Evolutionary conservation across 1,140 invertebrate genomes (phyloP), one percentile per base, ranked within the genome.

Genomic region (Phymorhynchus buccinoides): DNA sequence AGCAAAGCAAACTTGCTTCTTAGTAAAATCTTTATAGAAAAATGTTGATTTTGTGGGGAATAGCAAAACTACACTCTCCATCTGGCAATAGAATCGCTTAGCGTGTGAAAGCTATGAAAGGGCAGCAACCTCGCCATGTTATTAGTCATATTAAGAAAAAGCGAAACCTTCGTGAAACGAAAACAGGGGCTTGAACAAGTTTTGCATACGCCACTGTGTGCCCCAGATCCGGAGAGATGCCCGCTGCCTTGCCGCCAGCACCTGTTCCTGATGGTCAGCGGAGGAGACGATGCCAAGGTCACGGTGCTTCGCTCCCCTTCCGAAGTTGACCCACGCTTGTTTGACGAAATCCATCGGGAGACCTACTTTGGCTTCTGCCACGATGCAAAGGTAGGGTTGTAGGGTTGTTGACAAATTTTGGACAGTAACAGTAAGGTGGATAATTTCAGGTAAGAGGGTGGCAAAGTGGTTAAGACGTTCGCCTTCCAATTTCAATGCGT

Each of bases 251-350:
- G 77, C 77, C 30, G 77, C 48, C 77, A 79, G 77, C 77, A 79
- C 42, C 41, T 79, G 42, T 52, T 79, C 41, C 44, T 79, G 42
- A n/a, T 79, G 44, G 12, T 79, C 41, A 27, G 9, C 16, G 77
- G 77, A 6, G 42, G 9, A 3, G 27, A 30, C 2, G 75, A 35
- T 3, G 12, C 14, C 14, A 79, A 6, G 3, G 44, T 32, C 41
- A 30, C 52, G n/a, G 77, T 79, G 27, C 41, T 79, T 42, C 77
- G 77, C 77, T 79, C 77, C 18, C 77, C 77, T n/a, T 79, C 77
- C 6, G 42, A 79, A 30, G 44, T 79, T 12, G 32, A 32, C 32
- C 3, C 41, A 9, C 9, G 9, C 4, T 12, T 79, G 42, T 79
- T 79, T 56, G 77, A 79, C 30, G 77, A 79, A 35, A 41, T 79